phyloP scores from a whole-genome alignment of 2,888 invertebrate genomes.

The Phrixothrix hirtus region DNA sequence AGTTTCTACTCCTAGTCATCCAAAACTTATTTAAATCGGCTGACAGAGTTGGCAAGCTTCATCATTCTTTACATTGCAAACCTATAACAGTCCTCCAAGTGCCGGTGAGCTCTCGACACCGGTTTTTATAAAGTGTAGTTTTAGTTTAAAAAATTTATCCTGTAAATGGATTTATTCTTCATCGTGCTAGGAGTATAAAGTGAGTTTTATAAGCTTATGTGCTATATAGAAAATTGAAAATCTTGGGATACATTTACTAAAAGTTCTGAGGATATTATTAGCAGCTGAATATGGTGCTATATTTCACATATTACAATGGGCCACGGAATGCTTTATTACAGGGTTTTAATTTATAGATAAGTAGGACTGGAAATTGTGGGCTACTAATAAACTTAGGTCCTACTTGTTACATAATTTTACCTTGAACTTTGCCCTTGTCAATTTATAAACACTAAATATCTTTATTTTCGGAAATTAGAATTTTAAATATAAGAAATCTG shows the following conservation, averaged over 20 bases:
- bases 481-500: too few species aligned
- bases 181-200: constrained; percentile 14
- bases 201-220: constrained; percentile 14
- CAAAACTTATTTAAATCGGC: constrained; percentile 29
- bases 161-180: constrained; percentile 3
- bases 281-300: constrained; percentile 3
- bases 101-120: constrained; percentile 22
- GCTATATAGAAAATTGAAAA: neutral
- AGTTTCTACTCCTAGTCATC: constrained; percentile 22
- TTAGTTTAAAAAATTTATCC: constrained; percentile 18
- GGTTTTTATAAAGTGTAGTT: constrained; percentile 9
- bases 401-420: neutral
- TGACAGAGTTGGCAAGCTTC: constrained; percentile 23
- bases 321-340: neutral
- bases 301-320: constrained; percentile 2
- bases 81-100: constrained; percentile 28
- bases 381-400: too few species aligned
- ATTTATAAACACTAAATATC: too few species aligned
- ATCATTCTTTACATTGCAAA: constrained; percentile 24
- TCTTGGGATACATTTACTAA: constrained; percentile 1
- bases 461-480: too few species aligned
- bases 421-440: too few species aligned
- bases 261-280: constrained; percentile 3
- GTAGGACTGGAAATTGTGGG: neutral
- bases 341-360: neutral